Base-by-base conservation (phyloP, 2,113 vertebrate species). In the Osmerus eperlanus region DNA sequence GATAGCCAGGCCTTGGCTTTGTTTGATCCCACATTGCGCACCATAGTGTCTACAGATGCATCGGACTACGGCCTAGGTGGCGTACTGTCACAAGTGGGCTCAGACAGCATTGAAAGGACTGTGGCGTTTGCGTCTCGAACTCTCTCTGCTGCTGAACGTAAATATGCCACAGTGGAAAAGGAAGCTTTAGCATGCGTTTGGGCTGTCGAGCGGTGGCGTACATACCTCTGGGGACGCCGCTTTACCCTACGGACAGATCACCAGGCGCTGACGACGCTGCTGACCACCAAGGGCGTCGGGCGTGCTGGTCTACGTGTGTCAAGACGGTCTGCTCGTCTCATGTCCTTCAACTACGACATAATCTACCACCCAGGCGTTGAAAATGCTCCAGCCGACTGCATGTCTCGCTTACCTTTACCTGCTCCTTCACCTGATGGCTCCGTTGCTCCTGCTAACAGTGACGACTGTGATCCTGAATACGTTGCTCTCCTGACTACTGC, bases 81-180 rank as follows among this genome's bases (percentile, higher is more conserved):
- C 25, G 25, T 25, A 25, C 25, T 70, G 18, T 23, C 52, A 25
- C 66, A 73, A 47, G 14, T 70, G 4, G 60, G 56, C 2, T 12
- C 74, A 36, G 61, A 65, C 47, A 1, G 16, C 5, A 47, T 21
- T 19, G 68, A 70, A 14, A 6, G 19, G 1, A 25, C 47, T 25
- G 25, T 32, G 68, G 66, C 67, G 1, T 76, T 78, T 66, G 73
- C 73, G 3, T 78, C 60, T 13, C 65, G 36, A 4, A 61, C 59
- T 3, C 63, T 71, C 2, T 32, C 66, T 70, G 21, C 18, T 7
- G 32, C 70, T 18, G 64, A 69, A 15, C 13, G 59, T 0, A 78
- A 69, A 56, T 80, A 73, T 16, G 61, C 67, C 14, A 62, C 16
- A 59, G 67, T 79, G 3, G 68, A 79, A 53, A 79, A 62, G 14